phyloP scores from a whole-genome alignment of 2,113 vertebrate genomes.

The Nibea albiflora region DNA sequence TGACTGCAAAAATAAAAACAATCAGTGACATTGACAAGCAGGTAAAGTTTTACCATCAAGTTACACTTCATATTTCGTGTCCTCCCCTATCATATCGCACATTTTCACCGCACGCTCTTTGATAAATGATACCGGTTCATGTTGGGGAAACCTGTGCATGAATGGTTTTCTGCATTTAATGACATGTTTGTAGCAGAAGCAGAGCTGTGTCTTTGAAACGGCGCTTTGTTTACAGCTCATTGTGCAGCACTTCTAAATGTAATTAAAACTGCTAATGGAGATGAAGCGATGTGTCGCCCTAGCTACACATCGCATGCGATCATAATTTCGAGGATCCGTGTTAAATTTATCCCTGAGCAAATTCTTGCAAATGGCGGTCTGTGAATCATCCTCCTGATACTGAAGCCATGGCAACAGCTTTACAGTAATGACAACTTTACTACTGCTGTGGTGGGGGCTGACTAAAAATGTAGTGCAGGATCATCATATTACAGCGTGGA shows the following conservation, averaged over 20 bases:
- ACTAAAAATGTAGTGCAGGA: constrained; percentile 35
- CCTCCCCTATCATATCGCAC: too few relatives aligned
- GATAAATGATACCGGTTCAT: too few relatives aligned
- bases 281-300: neutral
- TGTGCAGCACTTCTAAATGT: neutral
- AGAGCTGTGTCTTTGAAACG: constrained; percentile 7
- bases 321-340: constrained; percentile 35
- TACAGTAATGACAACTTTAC: constrained; percentile 67
- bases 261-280: neutral
- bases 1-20: too few relatives aligned
- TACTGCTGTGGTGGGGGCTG: constrained; percentile 32
- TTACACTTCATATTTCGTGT: too few relatives aligned
- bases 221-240: constrained; percentile 11
- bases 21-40: too few relatives aligned
- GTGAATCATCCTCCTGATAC: constrained; percentile 66
- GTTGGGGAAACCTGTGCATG: too few relatives aligned
- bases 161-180: neutral
- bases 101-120: too few relatives aligned
- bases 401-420: constrained; percentile 80
- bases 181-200: constrained; percentile 1
- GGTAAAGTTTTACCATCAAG: too few relatives aligned
- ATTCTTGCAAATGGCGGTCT: constrained; percentile 46
- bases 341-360: constrained; percentile 48
- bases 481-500: constrained; percentile 38
- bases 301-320: constrained; percentile 18